Base-by-base conservation (phyloP, 2,113 vertebrate genomes). In the Mesoclemmys tuberculata region DNA sequence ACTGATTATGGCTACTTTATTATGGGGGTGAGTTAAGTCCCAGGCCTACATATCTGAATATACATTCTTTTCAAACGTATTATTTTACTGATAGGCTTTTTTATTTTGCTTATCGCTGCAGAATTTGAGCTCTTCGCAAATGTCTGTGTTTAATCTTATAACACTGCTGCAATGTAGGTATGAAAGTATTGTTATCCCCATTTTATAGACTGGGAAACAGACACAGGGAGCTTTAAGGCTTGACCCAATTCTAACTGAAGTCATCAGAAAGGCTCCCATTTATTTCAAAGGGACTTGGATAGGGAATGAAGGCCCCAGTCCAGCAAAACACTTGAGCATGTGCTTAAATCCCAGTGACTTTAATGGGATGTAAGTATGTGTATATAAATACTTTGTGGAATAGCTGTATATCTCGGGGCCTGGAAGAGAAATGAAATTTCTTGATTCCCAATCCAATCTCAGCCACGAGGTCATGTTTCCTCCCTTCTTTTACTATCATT, bases 311-410 rank as follows among this genome's bases (percentile, higher is more conserved):
- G 71, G 27, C 35, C 24, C 10, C 51, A 75, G 46, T 54, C 13
- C 83, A 61, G 38, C 9, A 90, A 77, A 29, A 2, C 38, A 35
- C 12, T 83, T 90, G 27, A 3, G 22, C 58, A 10, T 16, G 68
- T 0, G 0, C 74, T 49, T 38, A 61, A 89, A 6, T 81, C 44
- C 61, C 22, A 13, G 24, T 0, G 1, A 38, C 38, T 55, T 2
- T 6, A 26, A 24, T 21, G 8, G n/a, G 18, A 61, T 58, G 83
- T 58, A 31, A 11, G 56, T 1, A 4, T 51, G 2, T 27, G 22
- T 84, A 46, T 16, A 84, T 16, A 84, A 80, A 10, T 9, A 82
- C 44, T 90, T 87, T 19, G 10, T 3, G 77, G 54, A 92, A 78
- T 61, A 27, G 22, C 85, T 71, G 5, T 46, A 52, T 18, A 52